Evolutionary conservation across 2,888 invertebrate genomes (phyloP).

Genomic region (Adelognathus sp.): DNA sequence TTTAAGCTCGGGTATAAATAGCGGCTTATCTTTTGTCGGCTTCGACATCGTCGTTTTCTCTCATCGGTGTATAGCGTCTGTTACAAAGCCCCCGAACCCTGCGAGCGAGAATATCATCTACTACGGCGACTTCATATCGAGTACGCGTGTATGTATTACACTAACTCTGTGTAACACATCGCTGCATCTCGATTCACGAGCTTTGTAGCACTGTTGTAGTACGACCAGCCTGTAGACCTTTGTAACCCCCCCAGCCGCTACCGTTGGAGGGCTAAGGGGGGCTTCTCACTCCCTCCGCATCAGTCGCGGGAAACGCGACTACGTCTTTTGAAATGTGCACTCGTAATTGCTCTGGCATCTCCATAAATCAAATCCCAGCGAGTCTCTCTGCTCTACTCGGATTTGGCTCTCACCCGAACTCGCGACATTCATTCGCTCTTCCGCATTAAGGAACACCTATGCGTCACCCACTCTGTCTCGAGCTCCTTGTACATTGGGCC

Average conservation of each 20-base stretch:
- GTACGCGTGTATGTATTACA: neutral
- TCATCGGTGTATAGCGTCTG: constrained; percentile 26
- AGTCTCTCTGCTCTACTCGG: constrained; percentile 8
- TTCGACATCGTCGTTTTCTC: constrained; percentile 69
- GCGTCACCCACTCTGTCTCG: constrained; percentile 6
- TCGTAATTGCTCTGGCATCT: constrained; percentile 78
- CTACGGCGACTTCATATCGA: constrained; percentile 46
- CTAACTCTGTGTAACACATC: constrained; percentile 29
- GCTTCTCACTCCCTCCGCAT: constrained; percentile 28
- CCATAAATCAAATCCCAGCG: constrained; percentile 69
- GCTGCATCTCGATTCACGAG: constrained; percentile 43
- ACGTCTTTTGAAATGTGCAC: constrained; percentile 75
- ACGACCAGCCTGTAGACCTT: constrained; percentile 44
- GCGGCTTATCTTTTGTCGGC: constrained; percentile 79
- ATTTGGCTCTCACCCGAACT: neutral
- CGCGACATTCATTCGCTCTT: constrained; percentile 39
- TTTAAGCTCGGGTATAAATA: constrained; percentile 78
- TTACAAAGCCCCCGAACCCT: constrained; percentile 54
- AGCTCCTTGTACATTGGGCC: neutral
- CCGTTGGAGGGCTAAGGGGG: constrained; percentile 54
- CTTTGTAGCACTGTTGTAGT: constrained; percentile 27
- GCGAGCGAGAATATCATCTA: constrained; percentile 43
- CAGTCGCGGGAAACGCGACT: constrained; percentile 6
- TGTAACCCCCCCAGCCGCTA: constrained; percentile 47
- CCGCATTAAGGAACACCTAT: constrained; percentile 52